Evolutionary conservation across 2,888 invertebrate genomes (phyloP), one percentile per base, ranked within the genome.

Genomic region (Sinodicranocentrus sp.): DNA sequence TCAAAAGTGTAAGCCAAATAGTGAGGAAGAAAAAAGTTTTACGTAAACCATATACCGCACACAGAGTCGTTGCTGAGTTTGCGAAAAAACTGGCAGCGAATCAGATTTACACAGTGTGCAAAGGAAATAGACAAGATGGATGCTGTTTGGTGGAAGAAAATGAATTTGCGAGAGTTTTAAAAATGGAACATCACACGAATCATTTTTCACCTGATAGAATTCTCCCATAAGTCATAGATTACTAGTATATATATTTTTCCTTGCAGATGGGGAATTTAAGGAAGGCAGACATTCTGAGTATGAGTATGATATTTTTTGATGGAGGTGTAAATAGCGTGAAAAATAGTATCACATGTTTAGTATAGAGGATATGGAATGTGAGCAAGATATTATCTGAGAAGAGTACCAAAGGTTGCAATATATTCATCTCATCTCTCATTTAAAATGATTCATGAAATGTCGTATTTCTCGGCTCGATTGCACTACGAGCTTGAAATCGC

Each of bases 31-130:
- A n/a, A n/a, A n/a, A n/a, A n/a, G n/a, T n/a, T n/a, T n/a, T n/a
- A n/a, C n/a, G n/a, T n/a, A n/a, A n/a, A n/a, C n/a, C n/a, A n/a
- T n/a, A n/a, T n/a, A n/a, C n/a, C n/a, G n/a, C n/a, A n/a, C n/a
- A n/a, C n/a, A n/a, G n/a, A n/a, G n/a, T n/a, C n/a, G n/a, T 52
- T 65, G 77, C 57, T 33, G 77, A 54, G 68, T 39, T 52, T 57
- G 77, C 57, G 25, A 77, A 77, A n/a, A 77, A 77, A 52, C 77
- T 77, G 77, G 77, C 77, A 77, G n/a, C 54, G 68, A 67, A 57
- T 77, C 77, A 77, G 77, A 77, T 67, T 75, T 23, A 5, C 15
- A 57, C 15, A 57, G 21, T 57, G 2, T n/a, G 6, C 23, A 21
- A n/a, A n/a, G n/a, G n/a, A n/a, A n/a, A n/a, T n/a, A n/a, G n/a